phyloP scores from a whole-genome alignment of 2,113 vertebrate species.

The Heterotis niloticus region DNA sequence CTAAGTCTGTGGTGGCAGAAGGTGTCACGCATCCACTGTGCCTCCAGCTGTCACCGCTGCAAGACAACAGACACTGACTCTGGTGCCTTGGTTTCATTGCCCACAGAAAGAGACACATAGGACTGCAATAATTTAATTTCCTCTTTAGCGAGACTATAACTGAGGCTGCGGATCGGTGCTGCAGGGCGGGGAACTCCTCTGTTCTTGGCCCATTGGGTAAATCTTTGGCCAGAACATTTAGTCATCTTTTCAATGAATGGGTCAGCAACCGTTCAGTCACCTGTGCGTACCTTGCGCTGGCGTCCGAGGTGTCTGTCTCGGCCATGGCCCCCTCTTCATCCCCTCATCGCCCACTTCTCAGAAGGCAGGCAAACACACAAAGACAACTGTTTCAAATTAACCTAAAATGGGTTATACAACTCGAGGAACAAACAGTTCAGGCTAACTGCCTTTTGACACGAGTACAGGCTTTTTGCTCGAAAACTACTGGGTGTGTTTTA shows the following conservation, averaged over 20 bases:
- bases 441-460: too few species aligned
- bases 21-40: constrained; percentile 26
- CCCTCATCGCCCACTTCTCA: not conserved
- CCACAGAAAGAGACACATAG: constrained; percentile 61
- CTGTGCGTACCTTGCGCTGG: not conserved
- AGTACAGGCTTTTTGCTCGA: not conserved
- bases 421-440: not conserved
- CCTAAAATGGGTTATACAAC: not conserved
- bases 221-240: not conserved
- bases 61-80: constrained; percentile 51
- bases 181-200: not conserved
- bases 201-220: constrained; percentile 10
- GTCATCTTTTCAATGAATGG: not conserved
- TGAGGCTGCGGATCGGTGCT: not conserved
- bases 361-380: not conserved
- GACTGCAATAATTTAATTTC: constrained; percentile 61
- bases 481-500: constrained; percentile 28
- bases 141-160: constrained; percentile 30
- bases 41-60: constrained; percentile 26
- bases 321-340: not conserved
- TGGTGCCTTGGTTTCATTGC: constrained; percentile 55
- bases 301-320: not conserved
- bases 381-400: not conserved
- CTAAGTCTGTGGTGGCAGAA: constrained; percentile 43
- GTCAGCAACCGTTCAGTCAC: not conserved